Percentiles rank a stretch among this genome's conserved stretches.
Conservation (phyloP, 2,797 vertebrate species). For the Enteromius argenteus region DNA sequence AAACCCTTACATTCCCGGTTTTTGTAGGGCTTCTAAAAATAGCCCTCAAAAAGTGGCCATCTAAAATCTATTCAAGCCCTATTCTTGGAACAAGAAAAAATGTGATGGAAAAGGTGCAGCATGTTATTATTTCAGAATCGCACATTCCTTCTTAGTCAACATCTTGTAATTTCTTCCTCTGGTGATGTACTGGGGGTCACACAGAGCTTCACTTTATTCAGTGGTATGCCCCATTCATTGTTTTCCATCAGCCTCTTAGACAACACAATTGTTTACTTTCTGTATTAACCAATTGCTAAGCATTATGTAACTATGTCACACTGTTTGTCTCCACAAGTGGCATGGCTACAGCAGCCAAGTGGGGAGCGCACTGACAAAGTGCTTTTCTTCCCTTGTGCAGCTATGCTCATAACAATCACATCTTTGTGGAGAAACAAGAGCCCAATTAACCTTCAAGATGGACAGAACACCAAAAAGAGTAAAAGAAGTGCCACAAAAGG, state of each 20-base stretch:
- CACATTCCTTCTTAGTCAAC: not conserved
- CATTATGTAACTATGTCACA: conserved; percentile 51
- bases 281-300: conserved; percentile 35
- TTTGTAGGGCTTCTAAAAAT: conserved; percentile 22
- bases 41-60: conserved; percentile 5
- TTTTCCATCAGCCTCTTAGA: conserved; percentile 2
- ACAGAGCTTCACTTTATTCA: conserved; percentile 13
- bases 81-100: not conserved
- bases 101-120: not conserved
- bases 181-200: not conserved
- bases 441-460: conserved; percentile 47
- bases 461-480: conserved; percentile 13
- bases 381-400: conserved; percentile 39
- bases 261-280: conserved; percentile 41
- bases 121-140: not conserved
- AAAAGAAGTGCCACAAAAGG: not conserved
- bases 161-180: not conserved
- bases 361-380: conserved; percentile 48
- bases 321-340: conserved; percentile 19
- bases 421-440: conserved; percentile 58
- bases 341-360: conserved; percentile 26
- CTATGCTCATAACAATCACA: conserved; percentile 47
- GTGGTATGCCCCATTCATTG: not conserved
- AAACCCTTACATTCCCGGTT: not conserved
- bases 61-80: not conserved